Percentiles rank a stretch among this genome's conserved stretches.
Conservation (phyloP, 2,113 vertebrate genomes). For the Mesitornis unicolor region DNA sequence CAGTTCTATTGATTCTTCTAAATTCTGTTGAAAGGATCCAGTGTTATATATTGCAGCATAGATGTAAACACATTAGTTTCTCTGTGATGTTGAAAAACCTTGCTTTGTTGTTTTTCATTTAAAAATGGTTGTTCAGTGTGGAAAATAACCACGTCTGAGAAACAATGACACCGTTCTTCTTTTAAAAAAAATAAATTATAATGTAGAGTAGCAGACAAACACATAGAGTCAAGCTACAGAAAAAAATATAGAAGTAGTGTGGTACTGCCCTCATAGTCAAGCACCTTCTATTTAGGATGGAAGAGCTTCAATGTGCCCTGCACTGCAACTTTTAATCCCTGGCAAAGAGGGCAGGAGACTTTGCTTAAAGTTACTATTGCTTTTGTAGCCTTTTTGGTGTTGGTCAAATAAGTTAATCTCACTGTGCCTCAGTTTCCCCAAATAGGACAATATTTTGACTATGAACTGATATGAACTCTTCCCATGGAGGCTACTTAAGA, state of each 20-base stretch:
- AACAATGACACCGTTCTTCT: background rate
- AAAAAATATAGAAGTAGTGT: background rate
- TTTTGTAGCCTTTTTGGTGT: background rate
- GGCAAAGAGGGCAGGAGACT: background rate
- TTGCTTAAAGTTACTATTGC: background rate
- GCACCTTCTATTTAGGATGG: background rate
- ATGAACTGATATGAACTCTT: background rate
- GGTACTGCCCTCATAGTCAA: background rate
- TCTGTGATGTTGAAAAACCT: background rate
- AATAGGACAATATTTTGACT: background rate
- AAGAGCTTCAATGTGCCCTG: background rate
- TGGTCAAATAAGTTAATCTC: background rate
- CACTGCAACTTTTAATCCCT: background rate
- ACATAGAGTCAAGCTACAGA: background rate
- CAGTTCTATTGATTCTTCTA: background rate
- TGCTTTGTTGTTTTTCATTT: background rate
- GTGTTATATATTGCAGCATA: background rate
- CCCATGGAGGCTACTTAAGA: fast-evolving
- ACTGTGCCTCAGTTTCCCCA: background rate
- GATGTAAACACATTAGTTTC: background rate
- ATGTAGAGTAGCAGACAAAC: background rate
- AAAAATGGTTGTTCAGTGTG: background rate
- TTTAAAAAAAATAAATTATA: no score
- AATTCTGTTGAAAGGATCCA: background rate
- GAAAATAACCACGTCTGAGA: background rate